A percentile compares a stretch with the other conserved stretches of the same genome.
Conservation (phyloP, 2,113 vertebrate genomes). For the Cichladusa arquata region DNA sequence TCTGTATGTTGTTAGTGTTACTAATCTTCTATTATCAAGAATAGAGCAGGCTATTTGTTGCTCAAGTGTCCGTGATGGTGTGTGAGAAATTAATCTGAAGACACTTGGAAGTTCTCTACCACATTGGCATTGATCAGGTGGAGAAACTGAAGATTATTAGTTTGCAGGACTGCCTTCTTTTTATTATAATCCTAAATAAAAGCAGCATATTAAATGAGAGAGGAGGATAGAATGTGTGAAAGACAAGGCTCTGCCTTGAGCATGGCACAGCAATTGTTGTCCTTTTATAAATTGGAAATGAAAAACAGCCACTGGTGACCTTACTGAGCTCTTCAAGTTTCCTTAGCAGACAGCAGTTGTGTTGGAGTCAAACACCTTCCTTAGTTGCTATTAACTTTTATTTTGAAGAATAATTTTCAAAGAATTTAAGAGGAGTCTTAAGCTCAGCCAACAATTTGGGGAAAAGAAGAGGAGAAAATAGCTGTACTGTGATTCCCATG, state of each 20-base stretch:
- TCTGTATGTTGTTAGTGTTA: slow-evolving; percentile 53
- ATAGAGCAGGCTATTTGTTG: slow-evolving; percentile 65
- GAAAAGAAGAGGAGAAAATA: not conserved
- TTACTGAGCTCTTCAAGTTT: not conserved
- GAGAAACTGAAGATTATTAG: slow-evolving; percentile 19
- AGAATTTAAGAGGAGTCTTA: not conserved
- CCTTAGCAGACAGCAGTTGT: not conserved
- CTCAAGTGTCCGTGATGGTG: slow-evolving; percentile 57
- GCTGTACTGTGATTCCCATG: not conserved
- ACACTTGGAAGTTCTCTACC: slow-evolving; percentile 26
- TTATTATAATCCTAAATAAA: slow-evolving; percentile 25
- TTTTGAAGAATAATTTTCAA: not conserved
- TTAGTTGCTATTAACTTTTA: not conserved
- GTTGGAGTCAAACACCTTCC: not conserved
- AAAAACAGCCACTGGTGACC: not conserved
- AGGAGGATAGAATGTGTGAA: not conserved
- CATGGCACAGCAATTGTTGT: rapidly evolving
- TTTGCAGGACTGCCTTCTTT: slow-evolving; percentile 28
- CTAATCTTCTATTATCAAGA: slow-evolving; percentile 56
- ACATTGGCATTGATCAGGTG: not conserved
- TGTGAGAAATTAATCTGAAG: slow-evolving; percentile 63
- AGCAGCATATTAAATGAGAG: not conserved
- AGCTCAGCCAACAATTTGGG: not conserved
- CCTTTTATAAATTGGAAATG: not conserved
- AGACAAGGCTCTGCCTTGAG: not conserved